Conservation (phyloP, 2,888 invertebrate species). For the Saturnia japonica region DNA sequence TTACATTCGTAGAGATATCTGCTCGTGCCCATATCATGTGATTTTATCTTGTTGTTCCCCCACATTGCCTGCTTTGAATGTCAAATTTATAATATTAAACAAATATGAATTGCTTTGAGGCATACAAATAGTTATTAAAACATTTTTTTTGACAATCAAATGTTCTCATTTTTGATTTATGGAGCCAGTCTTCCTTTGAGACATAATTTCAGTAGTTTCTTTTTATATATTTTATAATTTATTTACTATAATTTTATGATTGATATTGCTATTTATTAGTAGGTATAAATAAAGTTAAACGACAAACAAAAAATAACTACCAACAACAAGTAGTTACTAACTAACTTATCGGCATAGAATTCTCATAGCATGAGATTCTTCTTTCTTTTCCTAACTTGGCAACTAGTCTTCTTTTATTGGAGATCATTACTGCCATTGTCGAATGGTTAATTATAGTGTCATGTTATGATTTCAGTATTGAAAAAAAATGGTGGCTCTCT, state of each 20-base stretch:
- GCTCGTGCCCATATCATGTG: background rate
- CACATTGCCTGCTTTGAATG: constrained; percentile 6
- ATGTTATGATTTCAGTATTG: too few relatives aligned
- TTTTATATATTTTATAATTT: background rate
- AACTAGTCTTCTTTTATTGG: too few relatives aligned
- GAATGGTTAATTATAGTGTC: too few relatives aligned
- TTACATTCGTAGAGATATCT: background rate
- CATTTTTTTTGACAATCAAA: background rate
- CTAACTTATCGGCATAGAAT: background rate
- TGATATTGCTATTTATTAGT: too few relatives aligned
- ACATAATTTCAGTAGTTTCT: background rate
- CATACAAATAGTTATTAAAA: constrained; percentile 4
- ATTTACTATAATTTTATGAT: background rate
- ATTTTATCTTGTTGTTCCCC: constrained; percentile 4
- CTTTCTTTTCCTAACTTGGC: too few relatives aligned
- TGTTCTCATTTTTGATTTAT: background rate
- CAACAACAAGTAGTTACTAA: background rate
- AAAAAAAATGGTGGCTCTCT: too few relatives aligned
- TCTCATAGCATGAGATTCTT: background rate
- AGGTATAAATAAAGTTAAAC: background rate
- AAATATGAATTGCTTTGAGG: background rate
- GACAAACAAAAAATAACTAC: background rate
- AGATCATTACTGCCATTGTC: too few relatives aligned
- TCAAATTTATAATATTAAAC: background rate
- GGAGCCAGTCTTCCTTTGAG: background rate